A percentile compares a stretch with the other conserved stretches of the same genome.
These are phyloP conservation scores for Callyntrura sp. DNA, from an alignment of 2,888 invertebrate genomes.

Conservation along the genomic window DNA sequence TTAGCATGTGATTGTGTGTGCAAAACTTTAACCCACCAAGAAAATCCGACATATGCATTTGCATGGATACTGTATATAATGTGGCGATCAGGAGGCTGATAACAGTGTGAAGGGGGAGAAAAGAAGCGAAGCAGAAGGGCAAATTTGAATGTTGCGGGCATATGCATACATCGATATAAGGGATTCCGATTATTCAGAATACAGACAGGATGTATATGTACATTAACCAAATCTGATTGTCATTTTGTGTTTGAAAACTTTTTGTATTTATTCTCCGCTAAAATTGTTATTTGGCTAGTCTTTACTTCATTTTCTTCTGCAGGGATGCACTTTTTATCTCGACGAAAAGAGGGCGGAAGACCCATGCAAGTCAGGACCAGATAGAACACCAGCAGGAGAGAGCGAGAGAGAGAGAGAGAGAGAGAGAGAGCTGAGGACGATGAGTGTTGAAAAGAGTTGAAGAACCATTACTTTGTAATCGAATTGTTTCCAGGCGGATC, in stretches of 20 bases:
- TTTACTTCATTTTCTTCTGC: neutral
- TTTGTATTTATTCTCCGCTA: neutral
- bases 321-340: constrained; percentile 7
- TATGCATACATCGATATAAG: too few species aligned
- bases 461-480: constrained; percentile 83
- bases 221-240: neutral
- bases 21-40: neutral
- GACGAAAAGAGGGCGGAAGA: constrained; percentile 60
- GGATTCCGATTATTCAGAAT: too few species aligned
- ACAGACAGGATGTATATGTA: too few species aligned
- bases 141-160: too few species aligned
- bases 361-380: constrained; percentile 48
- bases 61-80: neutral
- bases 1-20: constrained; percentile 63
- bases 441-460: constrained; percentile 82
- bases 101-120: neutral
- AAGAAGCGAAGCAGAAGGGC: neutral
- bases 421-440: neutral
- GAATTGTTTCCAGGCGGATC: constrained; percentile 83
- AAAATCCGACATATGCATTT: neutral
- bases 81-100: too few species aligned
- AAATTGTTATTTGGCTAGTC: neutral
- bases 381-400: too few species aligned
- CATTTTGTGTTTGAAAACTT: neutral
- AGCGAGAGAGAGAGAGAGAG: neutral